phyloP scores from a whole-genome alignment of 30 jellyfish, hydroid and myxozoan genomes.

The Morbakka virulenta region DNA sequence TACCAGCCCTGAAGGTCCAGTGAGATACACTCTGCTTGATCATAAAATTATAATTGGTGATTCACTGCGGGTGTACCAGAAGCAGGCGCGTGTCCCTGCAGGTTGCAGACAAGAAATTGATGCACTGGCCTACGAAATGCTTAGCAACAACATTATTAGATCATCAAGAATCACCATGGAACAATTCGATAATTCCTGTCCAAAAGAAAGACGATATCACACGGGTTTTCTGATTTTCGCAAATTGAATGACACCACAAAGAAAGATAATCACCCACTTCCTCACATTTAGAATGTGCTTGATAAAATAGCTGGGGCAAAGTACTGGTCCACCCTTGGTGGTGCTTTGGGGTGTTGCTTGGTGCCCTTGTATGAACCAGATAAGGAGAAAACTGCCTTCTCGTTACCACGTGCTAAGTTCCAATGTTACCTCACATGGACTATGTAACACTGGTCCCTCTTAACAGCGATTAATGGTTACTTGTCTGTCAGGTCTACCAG shows the following conservation, averaged over 20 bases:
- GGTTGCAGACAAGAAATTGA: no score
- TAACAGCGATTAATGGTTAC: constrained; percentile 37
- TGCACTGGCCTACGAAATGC: no score
- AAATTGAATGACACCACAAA: no score
- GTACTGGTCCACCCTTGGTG: constrained; percentile 19
- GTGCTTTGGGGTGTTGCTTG: constrained; percentile 11
- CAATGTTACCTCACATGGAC: constrained; percentile 33
- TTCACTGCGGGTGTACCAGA: constrained; percentile 1
- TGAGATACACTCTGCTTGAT: background rate
- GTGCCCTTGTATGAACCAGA: background rate
- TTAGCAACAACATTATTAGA: no score
- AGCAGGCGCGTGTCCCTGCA: no score
- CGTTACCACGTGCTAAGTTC: constrained; percentile 8
- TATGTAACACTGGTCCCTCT: constrained; percentile 47
- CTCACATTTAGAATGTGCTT: no score
- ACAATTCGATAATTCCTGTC: no score
- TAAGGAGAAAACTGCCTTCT: constrained; percentile 20
- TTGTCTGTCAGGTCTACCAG: background rate
- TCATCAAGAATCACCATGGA: no score
- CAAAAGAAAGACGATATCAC: no score
- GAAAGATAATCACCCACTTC: no score
- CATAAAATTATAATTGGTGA: background rate
- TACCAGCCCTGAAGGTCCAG: background rate
- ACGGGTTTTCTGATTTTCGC: no score
- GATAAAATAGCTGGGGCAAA: no score